A percentile compares a stretch with the other conserved stretches of the same genome.
These are phyloP conservation scores for Bruchidius siliquastri DNA, from an alignment of 2,888 invertebrate genomes.

Conservation along the genomic window DNA sequence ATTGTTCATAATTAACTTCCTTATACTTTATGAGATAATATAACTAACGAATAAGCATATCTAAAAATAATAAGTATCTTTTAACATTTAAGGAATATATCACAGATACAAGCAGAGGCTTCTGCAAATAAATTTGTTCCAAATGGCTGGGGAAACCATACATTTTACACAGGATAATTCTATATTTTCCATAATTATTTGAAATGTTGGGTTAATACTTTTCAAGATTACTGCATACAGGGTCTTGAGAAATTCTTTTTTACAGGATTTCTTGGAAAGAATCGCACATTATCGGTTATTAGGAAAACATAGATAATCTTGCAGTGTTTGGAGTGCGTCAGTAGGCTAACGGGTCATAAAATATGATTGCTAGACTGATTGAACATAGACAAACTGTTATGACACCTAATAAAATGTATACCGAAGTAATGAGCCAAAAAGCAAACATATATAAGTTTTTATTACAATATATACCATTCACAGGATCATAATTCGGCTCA, in stretches of 20 bases:
- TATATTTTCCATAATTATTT: neutral
- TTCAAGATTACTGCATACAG: neutral
- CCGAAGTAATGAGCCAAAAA: constrained; percentile 64
- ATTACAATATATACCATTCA: constrained; percentile 56
- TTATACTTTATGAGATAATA: neutral
- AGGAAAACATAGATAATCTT: neutral
- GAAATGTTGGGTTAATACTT: neutral
- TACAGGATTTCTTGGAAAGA: too few relatives aligned
- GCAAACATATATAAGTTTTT: constrained; percentile 63
- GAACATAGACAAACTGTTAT: constrained; percentile 54
- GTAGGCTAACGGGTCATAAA: neutral
- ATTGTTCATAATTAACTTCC: neutral
- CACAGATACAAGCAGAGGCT: neutral
- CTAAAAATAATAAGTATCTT: neutral
- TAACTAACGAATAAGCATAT: neutral
- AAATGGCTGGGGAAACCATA: neutral
- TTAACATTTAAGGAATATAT: neutral
- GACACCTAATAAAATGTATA: constrained; percentile 56
- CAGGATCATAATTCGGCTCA: constrained; percentile 55
- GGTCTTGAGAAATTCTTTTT: too few relatives aligned
- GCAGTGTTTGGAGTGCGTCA: neutral
- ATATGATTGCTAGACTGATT: constrained; percentile 49
- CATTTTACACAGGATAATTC: neutral
- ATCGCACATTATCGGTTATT: neutral
- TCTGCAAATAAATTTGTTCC: neutral